Evolutionary conservation across 2,113 vertebrate genomes (phyloP).

Genomic region (Perca flavescens): DNA sequence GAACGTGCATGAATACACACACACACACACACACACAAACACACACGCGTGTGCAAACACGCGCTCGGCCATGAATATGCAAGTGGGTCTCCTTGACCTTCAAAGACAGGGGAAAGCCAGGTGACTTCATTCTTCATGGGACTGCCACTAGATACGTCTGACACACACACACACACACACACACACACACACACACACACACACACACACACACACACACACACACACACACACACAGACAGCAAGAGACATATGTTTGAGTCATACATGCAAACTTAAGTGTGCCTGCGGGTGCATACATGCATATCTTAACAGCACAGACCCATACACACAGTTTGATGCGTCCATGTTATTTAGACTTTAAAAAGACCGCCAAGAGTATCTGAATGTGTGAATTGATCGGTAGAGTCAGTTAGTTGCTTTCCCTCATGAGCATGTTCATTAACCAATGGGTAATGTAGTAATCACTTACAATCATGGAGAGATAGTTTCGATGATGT

Average conservation of each 20-base stretch:
- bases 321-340: constrained; percentile 5
- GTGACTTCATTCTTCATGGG: constrained; percentile 87
- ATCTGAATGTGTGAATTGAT: constrained; percentile 18
- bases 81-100: constrained; percentile 99
- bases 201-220: constrained; percentile 32
- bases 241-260: constrained; percentile 28
- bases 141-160: constrained; percentile 75
- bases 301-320: constrained; percentile 37
- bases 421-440: constrained; percentile 26
- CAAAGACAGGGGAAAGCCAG: constrained; percentile 87
- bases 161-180: constrained; percentile 40
- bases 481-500: neutral
- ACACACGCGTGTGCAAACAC: constrained; percentile 62
- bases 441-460: constrained; percentile 23
- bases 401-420: constrained; percentile 12
- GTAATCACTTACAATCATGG: neutral
- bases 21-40: constrained; percentile 34
- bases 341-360: neutral
- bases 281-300: constrained; percentile 33
- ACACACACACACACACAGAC: constrained; percentile 62
- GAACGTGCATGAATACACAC: constrained; percentile 38
- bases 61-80: constrained; percentile 95
- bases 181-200: constrained; percentile 38
- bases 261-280: constrained; percentile 51
- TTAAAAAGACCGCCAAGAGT: neutral